phyloP scores from a whole-genome alignment of 2,113 vertebrate species.

The Carassius carassius region DNA sequence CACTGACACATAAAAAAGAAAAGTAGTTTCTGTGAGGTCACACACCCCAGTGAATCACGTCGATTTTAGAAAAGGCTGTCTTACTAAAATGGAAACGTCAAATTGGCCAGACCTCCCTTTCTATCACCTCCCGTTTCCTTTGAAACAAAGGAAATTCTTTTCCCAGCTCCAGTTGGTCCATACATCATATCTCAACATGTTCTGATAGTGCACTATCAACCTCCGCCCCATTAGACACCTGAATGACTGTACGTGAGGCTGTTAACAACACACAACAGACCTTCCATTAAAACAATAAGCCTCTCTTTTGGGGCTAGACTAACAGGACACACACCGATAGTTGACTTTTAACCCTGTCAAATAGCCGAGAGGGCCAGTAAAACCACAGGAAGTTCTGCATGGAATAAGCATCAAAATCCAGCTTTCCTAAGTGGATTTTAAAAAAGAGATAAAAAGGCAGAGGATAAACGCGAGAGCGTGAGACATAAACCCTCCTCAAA shows the following conservation, averaged over 20 bases:
- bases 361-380: slow-evolving; percentile 18
- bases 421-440: neutral
- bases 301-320: neutral
- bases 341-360: slow-evolving; percentile 35
- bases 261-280: slow-evolving; percentile 54
- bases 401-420: slow-evolving; percentile 29
- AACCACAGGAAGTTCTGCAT: slow-evolving; percentile 25
- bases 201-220: slow-evolving; percentile 50
- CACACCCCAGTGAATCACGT: slow-evolving; percentile 19
- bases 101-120: slow-evolving; percentile 14
- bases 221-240: slow-evolving; percentile 55
- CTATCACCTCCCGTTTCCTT: neutral
- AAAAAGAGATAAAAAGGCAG: neutral
- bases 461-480: neutral
- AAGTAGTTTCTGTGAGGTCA: slow-evolving; percentile 18
- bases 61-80: slow-evolving; percentile 5
- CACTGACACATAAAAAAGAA: slow-evolving; percentile 17
- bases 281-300: slow-evolving; percentile 19
- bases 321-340: neutral
- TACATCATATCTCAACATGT: slow-evolving; percentile 40
- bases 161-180: neutral
- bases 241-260: slow-evolving; percentile 52
- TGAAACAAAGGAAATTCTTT: slow-evolving; percentile 59
- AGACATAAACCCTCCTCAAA: slow-evolving; percentile 15
- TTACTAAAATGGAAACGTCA: slow-evolving; percentile 27